Percentiles rank a stretch among this genome's conserved stretches.
Evolutionary conservation across 2,888 invertebrate genomes (phyloP).

Genomic region (Smittia sp.): DNA sequence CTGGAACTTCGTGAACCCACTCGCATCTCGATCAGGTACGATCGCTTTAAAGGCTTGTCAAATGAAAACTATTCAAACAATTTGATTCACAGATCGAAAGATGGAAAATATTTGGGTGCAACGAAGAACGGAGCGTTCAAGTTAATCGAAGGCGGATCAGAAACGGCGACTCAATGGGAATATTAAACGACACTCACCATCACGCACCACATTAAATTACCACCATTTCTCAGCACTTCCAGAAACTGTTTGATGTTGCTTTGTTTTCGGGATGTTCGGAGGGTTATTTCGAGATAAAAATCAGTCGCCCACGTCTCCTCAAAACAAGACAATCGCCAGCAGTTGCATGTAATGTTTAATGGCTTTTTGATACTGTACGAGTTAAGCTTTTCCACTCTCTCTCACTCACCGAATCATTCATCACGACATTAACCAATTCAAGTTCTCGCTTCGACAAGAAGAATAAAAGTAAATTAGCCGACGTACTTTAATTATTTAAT

Average conservation of each 20-base stretch:
- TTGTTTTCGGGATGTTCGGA: too few species aligned
- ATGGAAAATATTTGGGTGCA: constrained; percentile 77
- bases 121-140: constrained; percentile 90
- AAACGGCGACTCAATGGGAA: constrained; percentile 88
- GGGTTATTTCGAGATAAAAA: too few species aligned
- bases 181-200: constrained; percentile 61
- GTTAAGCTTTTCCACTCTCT: neutral
- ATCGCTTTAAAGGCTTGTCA: constrained; percentile 50
- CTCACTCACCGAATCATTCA: neutral
- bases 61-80: neutral
- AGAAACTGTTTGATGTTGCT: neutral
- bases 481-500: neutral
- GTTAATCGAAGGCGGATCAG: constrained; percentile 73
- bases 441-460: neutral
- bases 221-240: constrained; percentile 22
- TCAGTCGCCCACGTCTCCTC: too few species aligned
- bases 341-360: constrained; percentile 1
- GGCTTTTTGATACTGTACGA: constrained; percentile 16
- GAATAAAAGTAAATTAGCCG: neutral
- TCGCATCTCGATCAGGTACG: constrained; percentile 81
- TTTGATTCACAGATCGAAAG: constrained; percentile 49
- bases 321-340: neutral
- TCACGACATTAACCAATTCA: too few species aligned
- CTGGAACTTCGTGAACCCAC: constrained; percentile 92
- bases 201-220: constrained; percentile 4